A percentile compares a stretch with the other conserved stretches of the same genome.
These are phyloP conservation scores for Orchesella cincta DNA, from an alignment of 1,140 invertebrate genomes.

Conservation along the genomic window DNA sequence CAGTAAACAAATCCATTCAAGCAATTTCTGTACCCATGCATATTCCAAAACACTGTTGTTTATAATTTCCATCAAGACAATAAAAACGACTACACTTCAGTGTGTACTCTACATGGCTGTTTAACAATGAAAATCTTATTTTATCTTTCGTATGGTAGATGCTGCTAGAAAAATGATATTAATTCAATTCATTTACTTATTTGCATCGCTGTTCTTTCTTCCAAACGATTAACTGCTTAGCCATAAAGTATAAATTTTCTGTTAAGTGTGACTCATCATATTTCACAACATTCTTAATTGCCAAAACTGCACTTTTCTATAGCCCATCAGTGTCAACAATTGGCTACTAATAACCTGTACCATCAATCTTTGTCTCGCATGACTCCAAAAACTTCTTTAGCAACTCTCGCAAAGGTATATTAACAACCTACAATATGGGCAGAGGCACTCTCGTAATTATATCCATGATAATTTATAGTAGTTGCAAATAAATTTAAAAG, in stretches of 20 bases:
- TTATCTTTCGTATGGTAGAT: background rate
- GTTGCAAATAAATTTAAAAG: background rate
- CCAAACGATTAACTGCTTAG: constrained; percentile 8
- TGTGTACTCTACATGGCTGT: background rate
- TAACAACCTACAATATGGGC: no score
- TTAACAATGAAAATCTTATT: background rate
- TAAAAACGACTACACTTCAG: background rate
- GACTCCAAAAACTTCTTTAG: background rate
- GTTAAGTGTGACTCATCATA: constrained; percentile 17
- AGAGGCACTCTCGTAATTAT: background rate
- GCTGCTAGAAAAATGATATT: background rate
- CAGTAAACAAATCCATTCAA: no score
- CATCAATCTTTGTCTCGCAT: constrained; percentile 17
- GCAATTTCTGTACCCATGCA: background rate
- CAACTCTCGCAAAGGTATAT: background rate
- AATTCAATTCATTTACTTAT: background rate
- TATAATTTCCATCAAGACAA: background rate
- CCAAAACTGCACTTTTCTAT: background rate
- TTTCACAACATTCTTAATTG: constrained; percentile 21
- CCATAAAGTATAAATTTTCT: constrained; percentile 24
- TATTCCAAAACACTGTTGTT: background rate
- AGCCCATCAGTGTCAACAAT: constrained; percentile 18
- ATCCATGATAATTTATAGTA: background rate
- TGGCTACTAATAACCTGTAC: constrained; percentile 13
- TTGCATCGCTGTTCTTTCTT: constrained; percentile 9